These are phyloP conservation scores for Sussaba pulchella DNA, from an alignment of 2,888 invertebrate species.

Conservation along the genomic window DNA sequence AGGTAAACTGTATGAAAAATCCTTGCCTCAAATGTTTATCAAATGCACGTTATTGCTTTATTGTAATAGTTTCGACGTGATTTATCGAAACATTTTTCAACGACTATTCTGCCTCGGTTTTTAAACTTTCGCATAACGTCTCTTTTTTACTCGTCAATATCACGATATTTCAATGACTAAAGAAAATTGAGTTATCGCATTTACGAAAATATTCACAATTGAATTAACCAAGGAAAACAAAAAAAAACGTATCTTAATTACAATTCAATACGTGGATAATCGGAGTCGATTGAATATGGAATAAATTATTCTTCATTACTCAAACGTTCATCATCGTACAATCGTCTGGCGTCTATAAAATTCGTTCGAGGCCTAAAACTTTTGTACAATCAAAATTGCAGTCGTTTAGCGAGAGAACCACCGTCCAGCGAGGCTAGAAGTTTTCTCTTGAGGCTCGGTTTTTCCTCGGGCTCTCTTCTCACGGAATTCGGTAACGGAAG, in stretches of 20 bases:
- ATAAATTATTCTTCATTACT: neutral
- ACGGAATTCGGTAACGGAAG: slow-evolving; percentile 91
- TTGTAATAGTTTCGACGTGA: neutral
- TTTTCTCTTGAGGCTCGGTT: slow-evolving; percentile 91
- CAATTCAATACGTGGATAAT: neutral
- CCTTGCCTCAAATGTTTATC: neutral
- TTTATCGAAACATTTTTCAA: neutral
- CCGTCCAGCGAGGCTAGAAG: slow-evolving; percentile 90
- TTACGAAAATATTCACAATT: neutral
- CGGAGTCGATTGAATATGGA: neutral
- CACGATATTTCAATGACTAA: neutral
- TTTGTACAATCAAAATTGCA: slow-evolving; percentile 87
- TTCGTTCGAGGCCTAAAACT: slow-evolving; percentile 9
- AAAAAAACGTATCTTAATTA: neutral
- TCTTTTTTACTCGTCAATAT: neutral
- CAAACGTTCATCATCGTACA: neutral
- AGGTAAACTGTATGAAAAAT: neutral
- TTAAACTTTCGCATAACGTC: neutral
- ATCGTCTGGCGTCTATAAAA: slow-evolving; percentile 3
- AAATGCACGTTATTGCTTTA: slow-evolving; percentile 7
- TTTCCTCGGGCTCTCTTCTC: slow-evolving; percentile 87
- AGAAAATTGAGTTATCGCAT: neutral
- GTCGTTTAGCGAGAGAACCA: slow-evolving; percentile 88
- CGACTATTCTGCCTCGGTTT: neutral
- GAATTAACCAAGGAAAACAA: neutral